Conservation (phyloP, 2,888 invertebrate species). For the Biston stratarius region DNA sequence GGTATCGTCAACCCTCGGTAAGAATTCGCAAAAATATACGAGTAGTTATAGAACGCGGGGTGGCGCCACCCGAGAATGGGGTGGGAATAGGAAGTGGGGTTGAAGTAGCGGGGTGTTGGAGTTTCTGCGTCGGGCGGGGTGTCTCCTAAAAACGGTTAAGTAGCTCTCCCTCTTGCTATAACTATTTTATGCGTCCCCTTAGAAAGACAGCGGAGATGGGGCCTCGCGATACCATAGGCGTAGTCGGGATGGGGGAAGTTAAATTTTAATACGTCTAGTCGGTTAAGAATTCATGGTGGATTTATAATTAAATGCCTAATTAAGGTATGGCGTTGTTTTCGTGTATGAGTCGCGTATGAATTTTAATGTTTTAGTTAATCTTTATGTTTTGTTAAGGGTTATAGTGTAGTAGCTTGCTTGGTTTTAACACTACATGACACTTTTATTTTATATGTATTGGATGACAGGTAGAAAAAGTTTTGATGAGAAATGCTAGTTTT, state of each 20-base stretch:
- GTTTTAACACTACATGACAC: neutral
- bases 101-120: conserved; percentile 78
- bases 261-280: conserved; percentile 84
- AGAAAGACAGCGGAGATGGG: conserved; percentile 85
- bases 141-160: conserved; percentile 87
- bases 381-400: conserved; percentile 50
- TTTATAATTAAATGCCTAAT: conserved; percentile 85
- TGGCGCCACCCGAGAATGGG: conserved; percentile 62
- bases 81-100: conserved; percentile 79
- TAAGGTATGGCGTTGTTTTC: conserved; percentile 75
- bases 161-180: conserved; percentile 84
- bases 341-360: conserved; percentile 64
- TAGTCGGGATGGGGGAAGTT: conserved; percentile 75
- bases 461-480: neutral
- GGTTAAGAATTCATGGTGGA: conserved; percentile 84
- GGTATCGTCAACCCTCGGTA: conserved; percentile 82
- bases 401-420: conserved; percentile 25
- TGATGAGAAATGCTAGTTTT: neutral
- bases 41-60: conserved; percentile 75
- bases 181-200: conserved; percentile 87
- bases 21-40: conserved; percentile 85
- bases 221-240: conserved; percentile 77
- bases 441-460: neutral
- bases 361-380: conserved; percentile 63
- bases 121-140: conserved; percentile 80